These are phyloP conservation scores for Megaptera novaeangliae DNA, from an alignment of 2,113 vertebrate species.

Conservation along the genomic window DNA sequence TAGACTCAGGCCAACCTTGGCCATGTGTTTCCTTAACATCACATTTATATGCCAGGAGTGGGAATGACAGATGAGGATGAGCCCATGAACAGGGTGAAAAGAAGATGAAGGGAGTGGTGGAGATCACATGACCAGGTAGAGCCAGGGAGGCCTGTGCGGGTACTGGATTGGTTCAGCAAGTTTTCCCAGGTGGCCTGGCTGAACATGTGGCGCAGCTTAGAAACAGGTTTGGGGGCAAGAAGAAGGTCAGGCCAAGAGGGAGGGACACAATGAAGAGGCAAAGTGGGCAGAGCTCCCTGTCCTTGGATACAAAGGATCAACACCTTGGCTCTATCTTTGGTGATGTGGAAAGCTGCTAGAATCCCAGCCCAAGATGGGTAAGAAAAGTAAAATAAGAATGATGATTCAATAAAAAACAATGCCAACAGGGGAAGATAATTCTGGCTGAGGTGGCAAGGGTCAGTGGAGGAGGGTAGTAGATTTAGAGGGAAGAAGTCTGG, in stretches of 20 bases:
- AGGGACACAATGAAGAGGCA: neutral
- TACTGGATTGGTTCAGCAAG: neutral
- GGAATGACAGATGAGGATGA: too few relatives aligned
- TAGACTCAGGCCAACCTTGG: neutral
- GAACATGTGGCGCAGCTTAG: neutral
- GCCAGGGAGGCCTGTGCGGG: neutral
- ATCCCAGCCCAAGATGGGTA: neutral
- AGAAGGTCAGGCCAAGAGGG: neutral
- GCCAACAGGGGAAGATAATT: neutral
- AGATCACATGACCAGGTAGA: neutral
- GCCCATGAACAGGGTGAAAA: rapidly evolving
- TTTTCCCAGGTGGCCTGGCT: neutral
- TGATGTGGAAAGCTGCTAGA: neutral
- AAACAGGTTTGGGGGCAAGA: neutral
- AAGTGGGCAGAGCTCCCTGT: neutral
- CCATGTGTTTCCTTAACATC: neutral
- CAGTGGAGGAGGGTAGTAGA: neutral
- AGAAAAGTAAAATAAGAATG: neutral
- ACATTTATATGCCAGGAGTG: rapidly evolving
- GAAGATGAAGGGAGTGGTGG: neutral
- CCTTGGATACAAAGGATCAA: neutral
- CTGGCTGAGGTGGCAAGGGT: neutral
- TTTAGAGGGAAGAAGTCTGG: neutral
- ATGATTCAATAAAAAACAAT: neutral
- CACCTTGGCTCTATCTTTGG: neutral